These are phyloP conservation scores for Callinectes sapidus DNA, from an alignment of 2,888 invertebrate species.

Conservation along the genomic window DNA sequence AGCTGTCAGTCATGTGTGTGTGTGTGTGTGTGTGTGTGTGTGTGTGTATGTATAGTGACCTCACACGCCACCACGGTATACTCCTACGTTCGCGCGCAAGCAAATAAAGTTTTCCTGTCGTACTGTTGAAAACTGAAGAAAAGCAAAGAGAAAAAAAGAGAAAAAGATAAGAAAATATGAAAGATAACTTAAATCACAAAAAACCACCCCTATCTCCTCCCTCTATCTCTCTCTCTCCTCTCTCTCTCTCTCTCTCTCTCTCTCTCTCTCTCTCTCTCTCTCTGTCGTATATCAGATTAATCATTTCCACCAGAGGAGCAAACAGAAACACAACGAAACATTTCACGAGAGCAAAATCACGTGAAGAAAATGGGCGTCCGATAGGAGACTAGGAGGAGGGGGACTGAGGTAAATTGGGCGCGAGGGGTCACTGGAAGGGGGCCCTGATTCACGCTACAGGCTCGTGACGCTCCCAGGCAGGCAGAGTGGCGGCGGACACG, in stretches of 20 bases:
- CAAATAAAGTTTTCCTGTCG: background rate
- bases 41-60: background rate
- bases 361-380: background rate
- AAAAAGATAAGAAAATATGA: background rate
- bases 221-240: background rate
- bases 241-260: background rate
- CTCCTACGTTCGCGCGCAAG: background rate
- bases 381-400: background rate
- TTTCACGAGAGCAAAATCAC: background rate
- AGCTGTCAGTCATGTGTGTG: background rate
- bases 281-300: background rate
- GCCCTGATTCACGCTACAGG: background rate
- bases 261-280: background rate
- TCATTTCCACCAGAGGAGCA: background rate
- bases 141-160: background rate
- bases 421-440: background rate
- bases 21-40: background rate
- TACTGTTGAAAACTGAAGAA: background rate
- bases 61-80: background rate
- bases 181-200: too few species aligned
- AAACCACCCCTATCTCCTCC: too few species aligned
- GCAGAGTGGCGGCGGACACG: background rate
- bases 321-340: background rate
- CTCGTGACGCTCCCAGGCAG: background rate
- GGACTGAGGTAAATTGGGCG: background rate